Evolutionary conservation across 2,113 vertebrate species (phyloP).

Genomic region (Pseudolaguvia tuberculata): DNA sequence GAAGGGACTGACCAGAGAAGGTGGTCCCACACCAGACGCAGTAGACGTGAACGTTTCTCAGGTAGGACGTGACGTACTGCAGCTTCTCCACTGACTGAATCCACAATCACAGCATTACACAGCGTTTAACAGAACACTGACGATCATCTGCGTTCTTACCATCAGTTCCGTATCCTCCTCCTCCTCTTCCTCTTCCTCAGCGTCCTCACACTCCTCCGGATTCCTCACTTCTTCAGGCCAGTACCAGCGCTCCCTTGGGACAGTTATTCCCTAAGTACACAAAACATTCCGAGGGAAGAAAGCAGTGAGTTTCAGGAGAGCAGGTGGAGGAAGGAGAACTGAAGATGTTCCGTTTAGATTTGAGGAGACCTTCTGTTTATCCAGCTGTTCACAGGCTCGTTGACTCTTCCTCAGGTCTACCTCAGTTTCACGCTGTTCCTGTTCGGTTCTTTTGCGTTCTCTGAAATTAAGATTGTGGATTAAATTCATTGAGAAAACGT

Average conservation of each 20-base stretch:
- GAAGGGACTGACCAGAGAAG: constrained; percentile 76
- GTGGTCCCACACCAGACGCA: constrained; percentile 96
- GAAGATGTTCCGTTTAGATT: background rate
- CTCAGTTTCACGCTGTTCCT: constrained; percentile 84
- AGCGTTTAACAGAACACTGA: too few relatives aligned
- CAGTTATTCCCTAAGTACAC: constrained; percentile 69
- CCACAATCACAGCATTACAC: background rate
- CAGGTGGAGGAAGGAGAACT: background rate
- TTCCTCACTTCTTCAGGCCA: constrained; percentile 75
- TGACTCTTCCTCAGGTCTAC: constrained; percentile 87
- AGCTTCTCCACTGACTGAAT: constrained; percentile 82
- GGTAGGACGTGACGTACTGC: constrained; percentile 80
- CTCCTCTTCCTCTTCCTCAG: constrained; percentile 56
- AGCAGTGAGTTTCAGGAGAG: too few relatives aligned
- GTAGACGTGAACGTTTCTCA: constrained; percentile 83
- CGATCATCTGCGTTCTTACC: constrained; percentile 33
- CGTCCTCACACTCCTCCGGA: constrained; percentile 57
- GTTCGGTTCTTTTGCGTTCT: constrained; percentile 85
- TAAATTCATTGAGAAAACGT: background rate
- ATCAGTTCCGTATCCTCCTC: constrained; percentile 70
- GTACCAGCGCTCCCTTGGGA: constrained; percentile 85
- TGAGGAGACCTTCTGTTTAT: constrained; percentile 78
- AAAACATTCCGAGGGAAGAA: constrained; percentile 43
- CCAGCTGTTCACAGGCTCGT: constrained; percentile 86
- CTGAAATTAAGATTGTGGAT: constrained; percentile 10